Evolutionary conservation across 1,140 invertebrate genomes (phyloP).

Genomic region (Apocrypta bakeri): DNA sequence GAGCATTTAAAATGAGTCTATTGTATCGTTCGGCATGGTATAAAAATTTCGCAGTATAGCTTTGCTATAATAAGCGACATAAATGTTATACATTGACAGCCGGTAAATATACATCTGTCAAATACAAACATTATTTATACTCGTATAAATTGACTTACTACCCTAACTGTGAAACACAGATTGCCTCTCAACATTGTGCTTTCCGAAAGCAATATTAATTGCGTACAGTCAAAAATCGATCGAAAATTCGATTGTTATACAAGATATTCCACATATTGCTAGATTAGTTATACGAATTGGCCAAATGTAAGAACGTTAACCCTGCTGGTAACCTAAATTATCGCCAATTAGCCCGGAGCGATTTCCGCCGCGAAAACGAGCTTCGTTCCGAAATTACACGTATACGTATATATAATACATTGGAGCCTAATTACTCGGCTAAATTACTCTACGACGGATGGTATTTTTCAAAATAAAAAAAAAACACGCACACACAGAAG

Average conservation of each 20-base stretch:
- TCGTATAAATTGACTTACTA: too few species aligned
- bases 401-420: not conserved
- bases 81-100: not conserved
- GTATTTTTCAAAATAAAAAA: not conserved
- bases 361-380: not conserved
- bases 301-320: too few species aligned
- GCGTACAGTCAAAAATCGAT: too few species aligned
- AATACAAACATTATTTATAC: not conserved
- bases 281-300: too few species aligned
- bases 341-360: not conserved
- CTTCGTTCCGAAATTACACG: not conserved
- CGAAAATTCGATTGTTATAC: too few species aligned
- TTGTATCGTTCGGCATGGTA: not conserved
- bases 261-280: too few species aligned
- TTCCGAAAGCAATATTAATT: too few species aligned
- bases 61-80: not conserved
- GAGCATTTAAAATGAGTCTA: not conserved
- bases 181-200: too few species aligned
- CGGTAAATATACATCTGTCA: too few species aligned
- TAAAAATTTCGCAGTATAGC: not conserved
- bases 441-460: not conserved
- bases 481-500: too few species aligned
- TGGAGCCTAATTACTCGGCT: not conserved
- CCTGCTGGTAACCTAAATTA: not conserved
- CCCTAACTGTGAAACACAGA: too few species aligned